phyloP scores from a whole-genome alignment of 2,888 invertebrate genomes.

The Rhodophaea formosa region DNA sequence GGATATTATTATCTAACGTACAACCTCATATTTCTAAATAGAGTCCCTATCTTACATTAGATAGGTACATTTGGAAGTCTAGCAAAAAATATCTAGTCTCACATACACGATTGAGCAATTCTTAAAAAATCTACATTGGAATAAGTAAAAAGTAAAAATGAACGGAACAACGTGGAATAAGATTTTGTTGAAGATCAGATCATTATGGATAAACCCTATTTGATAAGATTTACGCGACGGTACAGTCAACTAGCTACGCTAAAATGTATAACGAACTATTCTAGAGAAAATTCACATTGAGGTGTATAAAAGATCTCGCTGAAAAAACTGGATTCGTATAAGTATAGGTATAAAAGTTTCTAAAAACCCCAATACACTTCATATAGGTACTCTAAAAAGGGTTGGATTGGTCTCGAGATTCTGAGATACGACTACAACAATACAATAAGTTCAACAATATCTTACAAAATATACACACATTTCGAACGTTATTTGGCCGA shows the following conservation, averaged over 20 bases:
- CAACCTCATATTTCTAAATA: background rate
- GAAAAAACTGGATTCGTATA: slow-evolving; percentile 68
- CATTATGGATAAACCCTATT: slow-evolving; percentile 39
- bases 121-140: slow-evolving; percentile 52
- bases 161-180: slow-evolving; percentile 33
- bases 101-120: slow-evolving; percentile 64
- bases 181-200: slow-evolving; percentile 31
- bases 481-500: slow-evolving; percentile 43
- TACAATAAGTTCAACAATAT: slow-evolving; percentile 66
- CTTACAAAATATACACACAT: slow-evolving; percentile 72
- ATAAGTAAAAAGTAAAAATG: slow-evolving; percentile 36
- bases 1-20: background rate
- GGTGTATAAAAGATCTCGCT: slow-evolving; percentile 71
- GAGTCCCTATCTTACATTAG: background rate
- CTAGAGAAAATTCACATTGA: slow-evolving; percentile 69
- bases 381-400: slow-evolving; percentile 70
- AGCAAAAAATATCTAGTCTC: slow-evolving; percentile 47
- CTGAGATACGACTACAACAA: slow-evolving; percentile 67
- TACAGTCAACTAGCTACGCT: slow-evolving; percentile 53
- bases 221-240: slow-evolving; percentile 37
- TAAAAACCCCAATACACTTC: slow-evolving; percentile 66
- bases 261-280: slow-evolving; percentile 56
- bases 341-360: slow-evolving; percentile 71
- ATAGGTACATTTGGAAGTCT: slow-evolving; percentile 38
- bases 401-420: slow-evolving; percentile 77